phyloP scores from a whole-genome alignment of 2,113 vertebrate species.

The Siniperca chuatsi region DNA sequence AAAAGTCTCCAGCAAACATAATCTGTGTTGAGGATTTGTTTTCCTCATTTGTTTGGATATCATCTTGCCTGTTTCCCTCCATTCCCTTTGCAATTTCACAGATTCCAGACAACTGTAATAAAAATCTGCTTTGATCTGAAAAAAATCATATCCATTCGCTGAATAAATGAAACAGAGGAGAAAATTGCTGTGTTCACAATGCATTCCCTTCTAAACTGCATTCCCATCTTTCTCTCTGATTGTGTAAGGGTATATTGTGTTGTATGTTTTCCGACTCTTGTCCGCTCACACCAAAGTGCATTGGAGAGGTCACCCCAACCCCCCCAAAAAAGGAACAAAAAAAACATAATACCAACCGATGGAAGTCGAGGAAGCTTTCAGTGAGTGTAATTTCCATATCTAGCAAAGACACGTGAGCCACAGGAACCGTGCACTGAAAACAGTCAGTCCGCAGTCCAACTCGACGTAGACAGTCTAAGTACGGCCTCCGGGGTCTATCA shows the following conservation, averaged over 20 bases:
- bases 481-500: conserved; percentile 36
- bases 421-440: conserved; percentile 15
- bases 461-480: conserved; percentile 29
- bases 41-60: conserved; percentile 49
- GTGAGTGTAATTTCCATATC: conserved; percentile 31
- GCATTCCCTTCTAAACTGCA: conserved; percentile 6
- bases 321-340: not conserved
- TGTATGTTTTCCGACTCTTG: conserved; percentile 10
- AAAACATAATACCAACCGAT: not conserved
- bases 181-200: conserved; percentile 19
- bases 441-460: not conserved
- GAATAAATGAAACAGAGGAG: conserved; percentile 40
- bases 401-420: conserved; percentile 20
- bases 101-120: conserved; percentile 46
- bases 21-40: conserved; percentile 36
- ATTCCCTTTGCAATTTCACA: conserved; percentile 26
- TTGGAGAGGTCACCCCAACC: conserved; percentile 1
- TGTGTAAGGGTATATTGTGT: not conserved
- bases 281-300: not conserved
- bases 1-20: conserved; percentile 24
- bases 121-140: conserved; percentile 54
- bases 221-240: not conserved
- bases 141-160: conserved; percentile 28
- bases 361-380: conserved; percentile 13
- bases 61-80: conserved; percentile 10